Conservation (phyloP, 2,113 vertebrate genomes). For the Beaufortia kweichowensis region DNA sequence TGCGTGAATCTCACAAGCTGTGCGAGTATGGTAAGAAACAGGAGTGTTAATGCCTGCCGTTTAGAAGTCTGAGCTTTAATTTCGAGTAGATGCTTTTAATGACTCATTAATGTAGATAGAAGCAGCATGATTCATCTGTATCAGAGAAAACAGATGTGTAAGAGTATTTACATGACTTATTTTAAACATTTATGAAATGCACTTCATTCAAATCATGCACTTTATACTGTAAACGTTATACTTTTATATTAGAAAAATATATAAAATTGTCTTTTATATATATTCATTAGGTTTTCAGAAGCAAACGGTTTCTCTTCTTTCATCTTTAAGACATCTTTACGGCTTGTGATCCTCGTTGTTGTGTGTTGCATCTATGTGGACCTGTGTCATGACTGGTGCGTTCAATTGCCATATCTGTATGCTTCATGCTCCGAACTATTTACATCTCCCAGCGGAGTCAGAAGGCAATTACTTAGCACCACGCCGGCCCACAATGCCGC, state of each 20-base stretch:
- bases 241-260: too few relatives aligned
- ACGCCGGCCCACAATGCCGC: slow-evolving; percentile 27
- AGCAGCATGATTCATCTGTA: not conserved
- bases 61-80: not conserved
- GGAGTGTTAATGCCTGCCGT: slow-evolving; percentile 53
- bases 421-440: slow-evolving; percentile 34
- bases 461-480: slow-evolving; percentile 42
- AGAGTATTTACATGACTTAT: too few relatives aligned
- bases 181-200: too few relatives aligned
- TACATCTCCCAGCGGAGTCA: slow-evolving; percentile 38
- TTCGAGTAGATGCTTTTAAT: not conserved
- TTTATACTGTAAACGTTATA: too few relatives aligned
- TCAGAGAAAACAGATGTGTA: not conserved
- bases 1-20: slow-evolving; percentile 49
- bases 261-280: not conserved
- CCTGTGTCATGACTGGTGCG: slow-evolving; percentile 6
- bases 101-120: not conserved
- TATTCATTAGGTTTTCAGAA: too few relatives aligned
- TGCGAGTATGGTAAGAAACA: slow-evolving; percentile 51
- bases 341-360: not conserved
- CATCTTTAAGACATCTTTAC: not conserved
- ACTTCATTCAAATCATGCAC: too few relatives aligned
- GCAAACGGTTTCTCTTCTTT: too few relatives aligned
- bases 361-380: not conserved
- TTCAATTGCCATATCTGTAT: slow-evolving; percentile 13